Evolutionary conservation across 2,888 invertebrate genomes (phyloP).

Genomic region (Rotaria socialis): DNA sequence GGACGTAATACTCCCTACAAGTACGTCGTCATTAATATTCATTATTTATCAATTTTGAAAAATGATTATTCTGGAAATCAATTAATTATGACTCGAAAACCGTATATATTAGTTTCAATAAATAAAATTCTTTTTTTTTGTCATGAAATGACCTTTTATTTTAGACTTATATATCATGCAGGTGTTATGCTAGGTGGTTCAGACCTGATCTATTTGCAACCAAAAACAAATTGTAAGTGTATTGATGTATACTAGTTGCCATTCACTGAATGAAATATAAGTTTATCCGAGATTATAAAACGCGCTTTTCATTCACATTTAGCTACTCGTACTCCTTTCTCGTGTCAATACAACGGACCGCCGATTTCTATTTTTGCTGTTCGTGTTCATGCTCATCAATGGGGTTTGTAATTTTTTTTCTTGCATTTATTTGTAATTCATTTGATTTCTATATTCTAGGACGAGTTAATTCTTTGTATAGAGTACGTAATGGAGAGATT

Average conservation of each 20-base stretch:
- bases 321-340: conserved; percentile 28
- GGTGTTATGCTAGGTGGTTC: conserved; percentile 42
- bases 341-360: conserved; percentile 42
- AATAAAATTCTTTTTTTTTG: not conserved
- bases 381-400: conserved; percentile 43
- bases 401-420: not conserved
- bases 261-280: no score
- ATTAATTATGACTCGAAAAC: conserved; percentile 71
- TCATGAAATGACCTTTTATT: not conserved
- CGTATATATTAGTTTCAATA: conserved; percentile 62
- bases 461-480: conserved; percentile 40
- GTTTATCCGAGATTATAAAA: not conserved
- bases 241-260: not conserved
- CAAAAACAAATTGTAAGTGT: conserved; percentile 26
- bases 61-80: conserved; percentile 78
- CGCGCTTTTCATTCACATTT: not conserved
- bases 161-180: conserved; percentile 41
- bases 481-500: conserved; percentile 50
- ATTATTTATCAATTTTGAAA: conserved; percentile 63
- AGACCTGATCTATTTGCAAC: conserved; percentile 33
- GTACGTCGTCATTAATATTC: conserved; percentile 87
- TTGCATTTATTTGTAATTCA: no score
- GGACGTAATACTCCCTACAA: conserved; percentile 76
- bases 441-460: not conserved
- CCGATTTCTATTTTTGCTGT: conserved; percentile 43